Conservation (phyloP, 1,140 invertebrate genomes). For the Drosophila punjabiensis region DNA sequence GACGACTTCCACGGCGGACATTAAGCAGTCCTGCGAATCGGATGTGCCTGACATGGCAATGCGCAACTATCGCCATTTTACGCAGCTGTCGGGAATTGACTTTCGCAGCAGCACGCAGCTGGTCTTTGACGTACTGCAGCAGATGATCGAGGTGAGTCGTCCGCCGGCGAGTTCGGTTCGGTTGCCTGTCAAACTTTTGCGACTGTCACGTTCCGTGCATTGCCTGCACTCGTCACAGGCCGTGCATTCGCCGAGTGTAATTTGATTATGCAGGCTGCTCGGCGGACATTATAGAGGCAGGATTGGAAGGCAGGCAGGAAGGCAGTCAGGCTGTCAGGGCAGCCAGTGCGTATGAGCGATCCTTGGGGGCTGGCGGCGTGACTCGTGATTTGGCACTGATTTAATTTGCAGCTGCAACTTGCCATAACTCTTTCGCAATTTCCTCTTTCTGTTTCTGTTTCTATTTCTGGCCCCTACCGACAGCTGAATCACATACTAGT, state of each 20-base stretch:
- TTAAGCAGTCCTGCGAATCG: conserved; percentile 47
- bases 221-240: conserved; percentile 28
- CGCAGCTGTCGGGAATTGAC: conserved; percentile 80
- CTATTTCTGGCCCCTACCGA: conserved; percentile 11
- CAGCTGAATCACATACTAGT: conserved; percentile 80
- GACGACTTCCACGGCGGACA: conserved; percentile 3
- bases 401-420: conserved; percentile 53
- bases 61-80: conserved; percentile 80
- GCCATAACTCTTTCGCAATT: conserved; percentile 48
- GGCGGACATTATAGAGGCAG: conserved; percentile 32
- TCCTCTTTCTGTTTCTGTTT: background rate
- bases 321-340: conserved; percentile 2
- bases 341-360: conserved; percentile 34
- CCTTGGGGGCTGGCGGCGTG: conserved; percentile 25
- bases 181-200: conserved; percentile 7
- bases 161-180: background rate
- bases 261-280: conserved; percentile 52
- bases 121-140: conserved; percentile 84
- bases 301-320: background rate
- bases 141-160: conserved; percentile 85
- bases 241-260: conserved; percentile 42
- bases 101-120: conserved; percentile 84
- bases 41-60: conserved; percentile 70
- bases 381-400: conserved; percentile 33
- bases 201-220: conserved; percentile 41